These are phyloP conservation scores for Pristionchus fissidentatus DNA, from an alignment of 2,888 invertebrate genomes.

Conservation along the genomic window DNA sequence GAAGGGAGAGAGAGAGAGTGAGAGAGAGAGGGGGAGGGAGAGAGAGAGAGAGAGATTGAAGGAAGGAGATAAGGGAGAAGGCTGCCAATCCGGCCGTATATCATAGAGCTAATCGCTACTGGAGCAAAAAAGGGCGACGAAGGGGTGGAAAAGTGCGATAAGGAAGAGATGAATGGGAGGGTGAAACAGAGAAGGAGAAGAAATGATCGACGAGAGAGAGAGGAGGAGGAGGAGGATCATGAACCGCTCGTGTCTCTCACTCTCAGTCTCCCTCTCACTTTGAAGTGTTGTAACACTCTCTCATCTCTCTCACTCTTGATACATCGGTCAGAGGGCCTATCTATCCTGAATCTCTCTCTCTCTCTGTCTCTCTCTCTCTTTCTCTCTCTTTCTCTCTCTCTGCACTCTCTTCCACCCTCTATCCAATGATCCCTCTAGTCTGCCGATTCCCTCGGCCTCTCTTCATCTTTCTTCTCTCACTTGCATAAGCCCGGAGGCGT, in stretches of 20 bases:
- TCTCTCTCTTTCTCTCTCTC: not conserved
- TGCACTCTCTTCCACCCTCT: not conserved
- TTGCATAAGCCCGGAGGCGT: not conserved
- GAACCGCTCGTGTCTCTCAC: not conserved
- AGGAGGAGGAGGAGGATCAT: not conserved
- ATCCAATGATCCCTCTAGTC: too few species aligned
- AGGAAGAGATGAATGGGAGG: not conserved
- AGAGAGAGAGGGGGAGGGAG: slow-evolving; percentile 33
- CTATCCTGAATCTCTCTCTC: not conserved
- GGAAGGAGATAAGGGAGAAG: not conserved
- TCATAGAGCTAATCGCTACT: too few species aligned
- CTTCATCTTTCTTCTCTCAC: too few species aligned
- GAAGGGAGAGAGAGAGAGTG: slow-evolving; percentile 26
- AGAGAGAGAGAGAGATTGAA: slow-evolving; percentile 13
- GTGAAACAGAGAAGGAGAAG: not conserved
- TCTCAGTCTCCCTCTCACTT: slow-evolving; percentile 33
- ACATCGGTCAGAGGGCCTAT: slow-evolving; percentile 14
- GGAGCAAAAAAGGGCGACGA: too few species aligned
- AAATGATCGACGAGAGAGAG: not conserved
- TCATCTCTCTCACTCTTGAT: slow-evolving; percentile 33
- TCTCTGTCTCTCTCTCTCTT: not conserved
- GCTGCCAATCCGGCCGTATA: too few species aligned
- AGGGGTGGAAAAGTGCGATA: not conserved
- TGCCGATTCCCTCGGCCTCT: too few species aligned
- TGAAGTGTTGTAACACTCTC: slow-evolving; percentile 16